Base-by-base conservation (phyloP, 2,888 invertebrate genomes). In the Sympetrum striolatum region DNA sequence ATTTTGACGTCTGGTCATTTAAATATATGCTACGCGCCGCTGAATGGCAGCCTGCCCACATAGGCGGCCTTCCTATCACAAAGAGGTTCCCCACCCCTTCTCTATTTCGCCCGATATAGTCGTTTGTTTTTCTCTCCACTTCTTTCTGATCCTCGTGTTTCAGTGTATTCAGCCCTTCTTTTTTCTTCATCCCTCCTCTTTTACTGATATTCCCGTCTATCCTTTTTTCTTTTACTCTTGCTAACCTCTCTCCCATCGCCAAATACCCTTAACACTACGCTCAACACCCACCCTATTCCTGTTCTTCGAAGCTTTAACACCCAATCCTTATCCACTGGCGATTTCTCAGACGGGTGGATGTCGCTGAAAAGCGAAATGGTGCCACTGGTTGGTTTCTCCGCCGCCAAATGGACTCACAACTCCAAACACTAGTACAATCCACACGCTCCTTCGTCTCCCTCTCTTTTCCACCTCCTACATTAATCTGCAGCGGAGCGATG, bases 401-500 rank as follows among this genome's bases (percentile, higher is more conserved):
- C 64, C 64, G n/a, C 73, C 73, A 25, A 73, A 25, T 31, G 25
- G 6, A 14, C 22, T n/a, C 80, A 22, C 80, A 15, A 39, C 39
- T 31, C 80, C 39, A 37, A 31, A 80, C 80, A 80, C 80, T 22
- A 18, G 80, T 39, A 80, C 39, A 39, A 80, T 37, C 80, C 79
- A 10, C n/a, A 18, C 81, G 2, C 25, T 58, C 58, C 8, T 0
- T 15, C 53, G 44, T 44, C 44, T 53, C 25, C 81, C 48, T 5
- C 10, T 44, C 81, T 25, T 48, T 53, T 0, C 18, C 53, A 31
- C 58, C 39, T 53, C 14, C 58, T 35, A 18, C 82, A 82, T 82
- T 82, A 82, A 58, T 58, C 58, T 82, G 22, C 82, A 25, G 53
- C 2, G 82, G 58, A 82, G 82, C 82, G 82, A 82, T 82, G 82